Conservation (phyloP, 1,140 invertebrate species). For the Ostrea edulis region DNA sequence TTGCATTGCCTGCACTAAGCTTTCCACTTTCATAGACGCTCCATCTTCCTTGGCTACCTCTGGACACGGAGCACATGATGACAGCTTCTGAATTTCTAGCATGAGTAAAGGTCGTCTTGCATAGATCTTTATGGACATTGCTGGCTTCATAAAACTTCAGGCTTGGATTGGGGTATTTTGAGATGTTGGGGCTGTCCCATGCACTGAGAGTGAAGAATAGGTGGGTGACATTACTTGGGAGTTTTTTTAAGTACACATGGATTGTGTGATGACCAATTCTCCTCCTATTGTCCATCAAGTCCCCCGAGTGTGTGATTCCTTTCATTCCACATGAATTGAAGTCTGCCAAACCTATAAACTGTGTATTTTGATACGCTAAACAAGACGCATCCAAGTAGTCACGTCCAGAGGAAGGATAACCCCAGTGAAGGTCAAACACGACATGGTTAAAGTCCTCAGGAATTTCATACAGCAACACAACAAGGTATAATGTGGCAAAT, state of each 20-base stretch:
- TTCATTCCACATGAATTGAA: background rate
- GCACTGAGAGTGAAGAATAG: constrained; percentile 69
- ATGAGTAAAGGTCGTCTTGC: constrained; percentile 65
- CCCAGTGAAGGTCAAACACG: constrained; percentile 69
- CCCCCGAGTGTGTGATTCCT: constrained; percentile 63
- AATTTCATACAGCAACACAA: constrained; percentile 63
- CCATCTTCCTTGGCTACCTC: constrained; percentile 57
- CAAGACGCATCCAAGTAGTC: constrained; percentile 69
- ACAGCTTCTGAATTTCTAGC: constrained; percentile 62
- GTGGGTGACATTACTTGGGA: constrained; percentile 61
- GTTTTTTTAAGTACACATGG: constrained; percentile 59
- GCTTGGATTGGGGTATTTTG: constrained; percentile 63
- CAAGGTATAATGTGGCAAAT: constrained; percentile 62
- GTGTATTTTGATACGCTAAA: constrained; percentile 57
- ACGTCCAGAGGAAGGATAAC: constrained; percentile 59
- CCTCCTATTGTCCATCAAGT: constrained; percentile 60
- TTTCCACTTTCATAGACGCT: constrained; percentile 65
- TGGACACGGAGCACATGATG: constrained; percentile 67
- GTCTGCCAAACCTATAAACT: constrained; percentile 12
- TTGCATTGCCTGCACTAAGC: constrained; percentile 64
- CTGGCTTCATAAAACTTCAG: constrained; percentile 65
- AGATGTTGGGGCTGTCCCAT: constrained; percentile 61
- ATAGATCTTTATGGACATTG: constrained; percentile 57
- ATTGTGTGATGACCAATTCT: constrained; percentile 66
- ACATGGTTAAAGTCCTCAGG: constrained; percentile 65